These are phyloP conservation scores for Megalopta genalis DNA, from an alignment of 1,140 invertebrate genomes.

Conservation along the genomic window DNA sequence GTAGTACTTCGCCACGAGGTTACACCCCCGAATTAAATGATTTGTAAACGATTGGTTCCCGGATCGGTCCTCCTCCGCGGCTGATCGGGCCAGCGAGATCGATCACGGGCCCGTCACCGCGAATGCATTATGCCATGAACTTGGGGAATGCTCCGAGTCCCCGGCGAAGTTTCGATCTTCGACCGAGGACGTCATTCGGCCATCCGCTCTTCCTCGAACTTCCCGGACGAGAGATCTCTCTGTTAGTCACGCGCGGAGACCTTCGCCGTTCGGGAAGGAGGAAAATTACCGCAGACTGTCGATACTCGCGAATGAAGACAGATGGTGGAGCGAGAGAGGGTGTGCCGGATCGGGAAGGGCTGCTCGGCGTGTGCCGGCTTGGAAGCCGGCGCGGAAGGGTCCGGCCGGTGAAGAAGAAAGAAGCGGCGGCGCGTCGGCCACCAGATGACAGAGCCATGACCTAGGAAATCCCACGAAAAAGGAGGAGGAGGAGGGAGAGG, in stretches of 20 bases:
- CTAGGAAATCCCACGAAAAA: slow-evolving; percentile 66
- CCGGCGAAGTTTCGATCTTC: not conserved
- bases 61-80: not conserved
- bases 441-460: slow-evolving; percentile 71
- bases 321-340: slow-evolving; percentile 47
- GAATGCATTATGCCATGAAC: too few relatives aligned
- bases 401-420: slow-evolving; percentile 6
- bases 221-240: not conserved
- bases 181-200: slow-evolving; percentile 1
- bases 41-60: slow-evolving; percentile 50
- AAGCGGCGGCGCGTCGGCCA: slow-evolving; percentile 45
- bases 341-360: slow-evolving; percentile 15
- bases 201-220: too few relatives aligned
- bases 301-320: slow-evolving; percentile 51
- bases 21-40: slow-evolving; percentile 45
- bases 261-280: slow-evolving; percentile 1
- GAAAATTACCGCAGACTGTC: slow-evolving; percentile 32
- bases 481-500: not conserved
- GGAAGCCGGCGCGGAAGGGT: slow-evolving; percentile 41
- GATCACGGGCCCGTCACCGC: not conserved
- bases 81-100: not conserved
- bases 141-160: too few relatives aligned
- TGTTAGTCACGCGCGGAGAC: not conserved
- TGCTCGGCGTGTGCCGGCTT: slow-evolving; percentile 55
- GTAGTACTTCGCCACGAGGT: not conserved